Evolutionary conservation across 2,113 vertebrate species (phyloP).

Genomic region (Cyprinus carpio): DNA sequence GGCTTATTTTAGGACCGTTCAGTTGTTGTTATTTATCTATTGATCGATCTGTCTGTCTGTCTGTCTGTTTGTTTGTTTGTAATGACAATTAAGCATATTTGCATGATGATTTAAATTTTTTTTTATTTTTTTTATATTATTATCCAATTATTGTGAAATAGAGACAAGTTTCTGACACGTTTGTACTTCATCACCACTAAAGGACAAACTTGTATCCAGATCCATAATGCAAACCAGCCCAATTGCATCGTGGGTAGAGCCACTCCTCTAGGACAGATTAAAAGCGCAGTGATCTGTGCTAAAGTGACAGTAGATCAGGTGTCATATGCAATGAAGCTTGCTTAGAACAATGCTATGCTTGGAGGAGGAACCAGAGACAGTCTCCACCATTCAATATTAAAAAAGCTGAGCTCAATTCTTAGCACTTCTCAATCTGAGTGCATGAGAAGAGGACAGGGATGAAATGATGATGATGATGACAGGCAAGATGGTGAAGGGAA

Average conservation of each 20-base stretch:
- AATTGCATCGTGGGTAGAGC: slow-evolving; percentile 17
- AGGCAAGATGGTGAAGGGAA: slow-evolving; percentile 7
- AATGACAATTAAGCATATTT: no score
- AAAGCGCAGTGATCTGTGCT: slow-evolving; percentile 62
- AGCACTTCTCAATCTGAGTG: slow-evolving; percentile 45
- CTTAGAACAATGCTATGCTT: slow-evolving; percentile 64
- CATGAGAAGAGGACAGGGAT: slow-evolving; percentile 12
- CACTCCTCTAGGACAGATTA: slow-evolving; percentile 53
- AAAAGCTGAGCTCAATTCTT: slow-evolving; percentile 55
- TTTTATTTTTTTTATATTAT: no score
- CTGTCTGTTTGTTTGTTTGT: no score
- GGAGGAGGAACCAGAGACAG: slow-evolving; percentile 69
- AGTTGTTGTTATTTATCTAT: no score
- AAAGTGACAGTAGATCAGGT: slow-evolving; percentile 69
- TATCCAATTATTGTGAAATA: background rate
- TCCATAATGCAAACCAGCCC: background rate
- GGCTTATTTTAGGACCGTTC: no score
- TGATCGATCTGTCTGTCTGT: no score
- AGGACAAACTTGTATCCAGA: background rate
- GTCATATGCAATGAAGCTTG: slow-evolving; percentile 61
- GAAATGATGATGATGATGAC: slow-evolving; percentile 14
- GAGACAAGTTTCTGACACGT: background rate
- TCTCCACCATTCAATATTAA: slow-evolving; percentile 70
- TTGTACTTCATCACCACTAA: background rate
- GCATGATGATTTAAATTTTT: no score